Evolutionary conservation across 2,888 invertebrate species (phyloP).

Genomic region (Dynastes grantii): DNA sequence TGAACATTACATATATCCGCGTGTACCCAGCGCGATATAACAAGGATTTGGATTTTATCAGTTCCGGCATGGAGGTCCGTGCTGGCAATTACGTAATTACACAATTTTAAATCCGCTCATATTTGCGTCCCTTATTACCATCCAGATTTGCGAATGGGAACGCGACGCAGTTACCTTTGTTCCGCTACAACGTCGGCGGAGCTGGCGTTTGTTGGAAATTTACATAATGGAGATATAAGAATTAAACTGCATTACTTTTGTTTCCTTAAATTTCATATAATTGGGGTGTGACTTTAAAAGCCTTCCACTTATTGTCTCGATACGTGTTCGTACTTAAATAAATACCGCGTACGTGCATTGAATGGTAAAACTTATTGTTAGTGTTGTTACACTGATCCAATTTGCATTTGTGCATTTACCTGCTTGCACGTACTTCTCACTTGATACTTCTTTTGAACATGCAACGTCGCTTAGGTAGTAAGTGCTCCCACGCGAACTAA

Average conservation of each 20-base stretch:
- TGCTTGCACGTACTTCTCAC: slow-evolving; percentile 29
- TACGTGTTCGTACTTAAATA: slow-evolving; percentile 37
- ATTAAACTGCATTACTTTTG: slow-evolving; percentile 44
- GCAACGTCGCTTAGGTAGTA: slow-evolving; percentile 18
- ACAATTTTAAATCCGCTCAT: slow-evolving; percentile 44
- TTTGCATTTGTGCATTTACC: slow-evolving; percentile 38
- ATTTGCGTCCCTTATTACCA: slow-evolving; percentile 35
- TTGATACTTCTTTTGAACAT: slow-evolving; percentile 32
- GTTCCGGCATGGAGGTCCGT: slow-evolving; percentile 27
- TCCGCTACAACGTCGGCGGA: neutral
- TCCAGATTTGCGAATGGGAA: slow-evolving; percentile 38
- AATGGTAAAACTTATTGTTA: slow-evolving; percentile 11
- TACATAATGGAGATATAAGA: slow-evolving; percentile 45
- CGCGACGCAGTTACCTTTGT: slow-evolving; percentile 26
- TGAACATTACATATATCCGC: neutral
- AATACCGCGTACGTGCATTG: slow-evolving; percentile 33
- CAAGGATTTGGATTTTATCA: slow-evolving; percentile 32
- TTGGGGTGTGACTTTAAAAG: slow-evolving; percentile 32
- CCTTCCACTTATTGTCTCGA: slow-evolving; percentile 34
- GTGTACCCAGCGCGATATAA: neutral
- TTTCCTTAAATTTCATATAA: slow-evolving; percentile 38
- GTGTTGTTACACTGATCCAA: slow-evolving; percentile 21
- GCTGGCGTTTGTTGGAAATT: slow-evolving; percentile 14
- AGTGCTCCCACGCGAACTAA: neutral
- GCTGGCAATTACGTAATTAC: slow-evolving; percentile 39